These are phyloP conservation scores for Pristis pectinata DNA, from an alignment of 2,797 vertebrate genomes.

Conservation along the genomic window DNA sequence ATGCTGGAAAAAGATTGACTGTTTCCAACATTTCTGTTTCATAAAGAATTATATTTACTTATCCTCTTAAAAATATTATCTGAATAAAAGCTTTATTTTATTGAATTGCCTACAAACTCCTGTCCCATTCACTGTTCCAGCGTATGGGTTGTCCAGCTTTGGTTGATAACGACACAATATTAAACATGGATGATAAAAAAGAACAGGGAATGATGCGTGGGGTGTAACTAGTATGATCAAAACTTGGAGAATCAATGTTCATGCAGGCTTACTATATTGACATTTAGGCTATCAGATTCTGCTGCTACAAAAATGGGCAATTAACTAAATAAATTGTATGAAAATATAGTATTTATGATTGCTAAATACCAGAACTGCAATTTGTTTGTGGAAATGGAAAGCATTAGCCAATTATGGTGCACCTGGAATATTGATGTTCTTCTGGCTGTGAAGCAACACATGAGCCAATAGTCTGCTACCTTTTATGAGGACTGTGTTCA, in stretches of 20 bases:
- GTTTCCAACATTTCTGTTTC: no score
- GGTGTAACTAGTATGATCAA: background rate
- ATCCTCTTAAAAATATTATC: background rate
- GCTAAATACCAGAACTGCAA: background rate
- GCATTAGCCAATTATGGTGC: background rate
- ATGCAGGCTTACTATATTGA: background rate
- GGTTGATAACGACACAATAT: background rate
- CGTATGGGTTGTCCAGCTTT: background rate
- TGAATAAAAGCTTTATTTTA: background rate
- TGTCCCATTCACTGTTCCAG: background rate
- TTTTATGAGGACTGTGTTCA: no score
- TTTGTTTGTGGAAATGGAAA: background rate
- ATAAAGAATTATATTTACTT: no score
- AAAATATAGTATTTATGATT: background rate
- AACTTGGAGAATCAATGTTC: background rate
- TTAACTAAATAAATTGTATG: background rate
- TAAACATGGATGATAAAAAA: background rate
- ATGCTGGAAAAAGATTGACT: no score
- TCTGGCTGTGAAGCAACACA: background rate
- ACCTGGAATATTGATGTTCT: background rate
- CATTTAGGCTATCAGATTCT: no score
- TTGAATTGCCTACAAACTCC: background rate
- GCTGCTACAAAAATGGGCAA: background rate
- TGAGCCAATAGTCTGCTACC: background rate
- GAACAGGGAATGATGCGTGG: background rate